A percentile compares a stretch with the other conserved stretches of the same genome.
Conservation (phyloP, 2,113 vertebrate species). For the Uria lomvia region DNA sequence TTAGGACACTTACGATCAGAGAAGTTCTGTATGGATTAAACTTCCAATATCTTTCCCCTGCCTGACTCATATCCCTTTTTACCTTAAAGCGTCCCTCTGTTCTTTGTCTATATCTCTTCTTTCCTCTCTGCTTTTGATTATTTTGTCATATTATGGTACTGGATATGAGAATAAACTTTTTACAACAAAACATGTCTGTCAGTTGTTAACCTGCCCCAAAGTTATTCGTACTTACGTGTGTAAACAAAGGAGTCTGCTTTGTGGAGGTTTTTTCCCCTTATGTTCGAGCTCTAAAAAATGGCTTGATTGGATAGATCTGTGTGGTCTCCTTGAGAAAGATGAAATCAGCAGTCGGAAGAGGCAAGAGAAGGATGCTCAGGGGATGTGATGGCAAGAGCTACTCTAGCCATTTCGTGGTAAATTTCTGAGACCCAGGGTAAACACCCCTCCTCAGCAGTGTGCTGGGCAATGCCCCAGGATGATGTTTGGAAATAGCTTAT, state of each 20-base stretch:
- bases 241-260: background rate
- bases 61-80: background rate
- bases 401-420: background rate
- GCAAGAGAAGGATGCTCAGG: background rate
- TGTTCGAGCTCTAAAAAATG: background rate
- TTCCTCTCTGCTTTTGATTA: background rate
- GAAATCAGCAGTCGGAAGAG: background rate
- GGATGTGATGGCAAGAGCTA: background rate
- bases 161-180: background rate
- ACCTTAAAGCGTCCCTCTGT: background rate
- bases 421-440: background rate
- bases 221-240: background rate
- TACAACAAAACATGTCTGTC: background rate
- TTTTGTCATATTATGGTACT: background rate
- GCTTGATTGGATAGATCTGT: background rate
- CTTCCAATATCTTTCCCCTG: background rate
- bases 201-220: background rate
- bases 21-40: background rate
- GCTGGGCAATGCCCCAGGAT: fast-evolving
- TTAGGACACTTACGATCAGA: background rate
- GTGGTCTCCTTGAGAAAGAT: background rate
- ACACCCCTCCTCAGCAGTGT: background rate
- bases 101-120: background rate
- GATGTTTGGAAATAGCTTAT: background rate
- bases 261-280: background rate